Percentiles rank a stretch among this genome's conserved stretches.
phyloP scores from a whole-genome alignment of 2,113 vertebrate species.

The Eolophus roseicapilla region DNA sequence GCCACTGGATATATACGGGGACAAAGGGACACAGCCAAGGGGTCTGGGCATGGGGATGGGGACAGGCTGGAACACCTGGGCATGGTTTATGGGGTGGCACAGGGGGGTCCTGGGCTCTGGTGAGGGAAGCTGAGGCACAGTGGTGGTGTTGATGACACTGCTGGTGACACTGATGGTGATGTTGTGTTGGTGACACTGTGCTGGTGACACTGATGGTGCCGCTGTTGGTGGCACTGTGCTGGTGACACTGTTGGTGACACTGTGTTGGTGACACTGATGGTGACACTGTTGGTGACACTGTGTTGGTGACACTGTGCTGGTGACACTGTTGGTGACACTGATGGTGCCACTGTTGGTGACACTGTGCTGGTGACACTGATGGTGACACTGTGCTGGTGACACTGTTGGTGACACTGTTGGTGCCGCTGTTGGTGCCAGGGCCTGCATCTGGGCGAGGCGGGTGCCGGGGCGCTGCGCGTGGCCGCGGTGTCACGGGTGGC shows the following conservation, averaged over 20 bases:
- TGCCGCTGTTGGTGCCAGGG: slow-evolving; percentile 68
- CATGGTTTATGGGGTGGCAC: not conserved
- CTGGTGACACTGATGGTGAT: too few relatives aligned
- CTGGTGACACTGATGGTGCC: not conserved
- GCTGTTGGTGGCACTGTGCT: not conserved
- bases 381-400: not conserved
- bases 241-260: too few relatives aligned
- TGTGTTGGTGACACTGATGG: too few relatives aligned
- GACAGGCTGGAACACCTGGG: accelerated
- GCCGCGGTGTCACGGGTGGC: slow-evolving; percentile 79
- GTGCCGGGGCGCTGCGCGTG: slow-evolving; percentile 68
- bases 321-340: not conserved
- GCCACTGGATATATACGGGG: too few relatives aligned
- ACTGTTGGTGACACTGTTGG: not conserved
- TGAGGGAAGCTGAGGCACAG: not conserved
- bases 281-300: not conserved
- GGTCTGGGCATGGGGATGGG: not conserved
- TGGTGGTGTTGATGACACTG: not conserved
- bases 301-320: not conserved
- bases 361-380: too few relatives aligned
- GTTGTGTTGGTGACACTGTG: not conserved
- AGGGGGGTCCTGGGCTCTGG: too few relatives aligned
- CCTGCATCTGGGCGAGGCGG: slow-evolving; percentile 77
- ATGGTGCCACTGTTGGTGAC: not conserved
- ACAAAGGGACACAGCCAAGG: too few relatives aligned